Evolutionary conservation across 2,113 vertebrate species (phyloP).

Genomic region (Cheilinus undulatus): DNA sequence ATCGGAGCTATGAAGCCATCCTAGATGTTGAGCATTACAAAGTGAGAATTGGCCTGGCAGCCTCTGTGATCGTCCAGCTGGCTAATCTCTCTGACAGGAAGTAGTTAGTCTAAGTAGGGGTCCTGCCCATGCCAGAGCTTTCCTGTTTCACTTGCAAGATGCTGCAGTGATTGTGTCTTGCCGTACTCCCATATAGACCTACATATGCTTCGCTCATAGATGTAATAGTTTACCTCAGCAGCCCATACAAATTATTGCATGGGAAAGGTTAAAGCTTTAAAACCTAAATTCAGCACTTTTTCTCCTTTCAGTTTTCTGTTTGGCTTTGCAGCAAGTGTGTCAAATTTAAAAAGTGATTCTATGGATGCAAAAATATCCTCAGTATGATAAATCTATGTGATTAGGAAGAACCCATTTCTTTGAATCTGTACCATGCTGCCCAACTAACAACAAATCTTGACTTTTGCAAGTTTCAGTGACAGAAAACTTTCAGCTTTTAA

Average conservation of each 20-base stretch:
- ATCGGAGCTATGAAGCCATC: conserved; percentile 27
- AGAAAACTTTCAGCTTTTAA: conserved; percentile 14
- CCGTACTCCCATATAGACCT: not conserved
- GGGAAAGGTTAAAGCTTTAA: no score
- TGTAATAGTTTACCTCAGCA: no score
- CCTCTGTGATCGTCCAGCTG: conserved; percentile 52
- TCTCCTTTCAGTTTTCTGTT: not conserved
- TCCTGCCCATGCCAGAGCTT: conserved; percentile 83
- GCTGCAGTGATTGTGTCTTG: conserved; percentile 73
- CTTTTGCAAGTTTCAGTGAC: no score
- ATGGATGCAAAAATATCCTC: not conserved
- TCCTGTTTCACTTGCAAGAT: conserved; percentile 82
- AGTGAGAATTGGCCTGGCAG: conserved; percentile 54
- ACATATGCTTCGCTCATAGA: not conserved
- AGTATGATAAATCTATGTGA: not conserved
- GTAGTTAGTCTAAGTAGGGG: conserved; percentile 84
- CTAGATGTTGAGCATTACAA: conserved; percentile 22
- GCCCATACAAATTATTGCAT: no score
- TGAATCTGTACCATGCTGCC: no score
- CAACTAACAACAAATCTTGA: no score
- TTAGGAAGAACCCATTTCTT: no score
- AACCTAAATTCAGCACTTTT: not conserved
- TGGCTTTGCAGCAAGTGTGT: not conserved
- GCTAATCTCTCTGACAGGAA: conserved; percentile 84
- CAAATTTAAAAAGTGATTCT: not conserved